Conservation (phyloP, 2,797 vertebrate genomes). For the Parauchenoglanis punctatus region DNA sequence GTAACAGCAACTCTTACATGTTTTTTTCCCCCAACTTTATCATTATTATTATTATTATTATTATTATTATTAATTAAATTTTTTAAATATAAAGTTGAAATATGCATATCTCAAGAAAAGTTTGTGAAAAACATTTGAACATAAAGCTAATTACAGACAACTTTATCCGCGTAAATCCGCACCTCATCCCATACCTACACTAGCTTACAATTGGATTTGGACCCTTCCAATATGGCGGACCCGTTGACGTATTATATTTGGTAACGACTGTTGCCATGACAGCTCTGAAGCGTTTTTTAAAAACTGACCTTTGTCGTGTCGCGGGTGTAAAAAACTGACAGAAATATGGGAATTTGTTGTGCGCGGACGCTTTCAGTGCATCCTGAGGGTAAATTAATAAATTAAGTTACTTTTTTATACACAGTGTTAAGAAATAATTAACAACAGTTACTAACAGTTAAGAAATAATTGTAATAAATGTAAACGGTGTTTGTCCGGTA, state of each 20-base stretch:
- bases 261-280: neutral
- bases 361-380: neutral
- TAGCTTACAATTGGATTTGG: neutral
- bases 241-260: neutral
- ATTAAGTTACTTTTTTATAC: neutral
- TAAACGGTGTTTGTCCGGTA: neutral
- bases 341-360: neutral
- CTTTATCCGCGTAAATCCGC: neutral
- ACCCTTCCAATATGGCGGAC: slow-evolving; percentile 9
- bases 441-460: neutral
- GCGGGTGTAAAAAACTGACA: neutral
- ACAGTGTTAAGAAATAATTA: neutral
- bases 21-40: neutral
- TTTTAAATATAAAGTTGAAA: neutral
- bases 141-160: neutral
- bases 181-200: neutral
- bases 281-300: neutral
- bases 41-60: too few species aligned
- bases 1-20: neutral
- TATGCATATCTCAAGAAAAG: neutral
- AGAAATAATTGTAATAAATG: neutral
- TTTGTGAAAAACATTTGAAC: neutral
- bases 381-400: slow-evolving; percentile 9
- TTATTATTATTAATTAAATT: too few species aligned
- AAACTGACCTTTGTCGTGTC: neutral